Conservation (phyloP, 2,797 vertebrate genomes). For the Glyptemys insculpta region DNA sequence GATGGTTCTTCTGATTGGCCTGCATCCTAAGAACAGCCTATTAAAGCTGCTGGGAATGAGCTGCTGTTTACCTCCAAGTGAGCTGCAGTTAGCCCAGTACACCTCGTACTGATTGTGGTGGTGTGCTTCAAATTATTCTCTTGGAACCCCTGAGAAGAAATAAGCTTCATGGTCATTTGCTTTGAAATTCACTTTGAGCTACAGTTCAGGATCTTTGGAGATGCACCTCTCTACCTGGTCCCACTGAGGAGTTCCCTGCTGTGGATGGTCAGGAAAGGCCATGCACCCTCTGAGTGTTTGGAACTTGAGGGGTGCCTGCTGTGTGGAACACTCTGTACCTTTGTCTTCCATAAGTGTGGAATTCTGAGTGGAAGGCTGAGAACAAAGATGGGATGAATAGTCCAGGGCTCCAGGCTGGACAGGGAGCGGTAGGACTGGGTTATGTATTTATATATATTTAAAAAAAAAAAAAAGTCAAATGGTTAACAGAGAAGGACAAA, state of each 20-base stretch:
- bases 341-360: neutral
- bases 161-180: neutral
- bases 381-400: no score
- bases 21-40: neutral
- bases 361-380: neutral
- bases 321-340: neutral
- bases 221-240: neutral
- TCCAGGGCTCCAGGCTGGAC: neutral
- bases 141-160: neutral
- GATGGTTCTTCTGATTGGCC: neutral
- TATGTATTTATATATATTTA: neutral
- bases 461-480: neutral
- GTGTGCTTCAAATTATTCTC: neutral
- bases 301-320: neutral
- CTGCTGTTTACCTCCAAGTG: neutral
- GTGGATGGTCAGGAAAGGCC: neutral
- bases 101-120: neutral
- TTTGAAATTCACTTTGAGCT: neutral
- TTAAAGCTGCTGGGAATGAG: neutral
- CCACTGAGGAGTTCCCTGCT: neutral
- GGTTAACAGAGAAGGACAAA: neutral
- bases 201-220: neutral
- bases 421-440: neutral
- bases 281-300: neutral
- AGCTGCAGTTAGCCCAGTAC: neutral